These are phyloP conservation scores for Megaptera novaeangliae DNA, from an alignment of 2,113 vertebrate species.

Conservation along the genomic window DNA sequence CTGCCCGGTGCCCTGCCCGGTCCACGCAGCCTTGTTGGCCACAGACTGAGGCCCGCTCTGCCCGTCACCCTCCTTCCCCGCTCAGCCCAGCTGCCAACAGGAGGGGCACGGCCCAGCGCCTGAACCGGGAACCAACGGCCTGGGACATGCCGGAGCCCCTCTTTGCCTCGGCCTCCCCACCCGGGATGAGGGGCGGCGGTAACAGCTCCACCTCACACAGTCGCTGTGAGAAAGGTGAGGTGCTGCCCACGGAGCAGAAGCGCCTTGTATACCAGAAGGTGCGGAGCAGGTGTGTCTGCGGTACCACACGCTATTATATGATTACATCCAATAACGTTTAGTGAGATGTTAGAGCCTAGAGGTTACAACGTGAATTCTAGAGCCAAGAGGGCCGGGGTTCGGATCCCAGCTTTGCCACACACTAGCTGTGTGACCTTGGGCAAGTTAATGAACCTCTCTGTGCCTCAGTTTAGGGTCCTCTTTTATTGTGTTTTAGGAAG, in stretches of 20 bases:
- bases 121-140: background rate
- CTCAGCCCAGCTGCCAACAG: background rate
- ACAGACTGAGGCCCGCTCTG: background rate
- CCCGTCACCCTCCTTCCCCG: fast-evolving
- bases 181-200: fast-evolving
- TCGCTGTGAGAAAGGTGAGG: too few species aligned
- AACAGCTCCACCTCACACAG: fast-evolving
- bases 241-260: too few species aligned
- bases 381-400: background rate
- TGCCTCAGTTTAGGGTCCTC: background rate
- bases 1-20: fast-evolving
- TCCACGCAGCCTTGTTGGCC: background rate
- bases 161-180: background rate
- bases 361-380: background rate
- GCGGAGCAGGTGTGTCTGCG: fast-evolving
- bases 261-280: background rate
- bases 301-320: fast-evolving
- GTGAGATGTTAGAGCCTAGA: background rate
- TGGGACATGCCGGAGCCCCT: background rate
- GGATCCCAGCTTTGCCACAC: background rate
- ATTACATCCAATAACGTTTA: too few species aligned
- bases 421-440: background rate
- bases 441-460: background rate
- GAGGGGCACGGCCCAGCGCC: fast-evolving
- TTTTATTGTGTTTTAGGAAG: background rate